Conservation (phyloP, 1,140 invertebrate genomes). For the Drosophila seguyi region DNA sequence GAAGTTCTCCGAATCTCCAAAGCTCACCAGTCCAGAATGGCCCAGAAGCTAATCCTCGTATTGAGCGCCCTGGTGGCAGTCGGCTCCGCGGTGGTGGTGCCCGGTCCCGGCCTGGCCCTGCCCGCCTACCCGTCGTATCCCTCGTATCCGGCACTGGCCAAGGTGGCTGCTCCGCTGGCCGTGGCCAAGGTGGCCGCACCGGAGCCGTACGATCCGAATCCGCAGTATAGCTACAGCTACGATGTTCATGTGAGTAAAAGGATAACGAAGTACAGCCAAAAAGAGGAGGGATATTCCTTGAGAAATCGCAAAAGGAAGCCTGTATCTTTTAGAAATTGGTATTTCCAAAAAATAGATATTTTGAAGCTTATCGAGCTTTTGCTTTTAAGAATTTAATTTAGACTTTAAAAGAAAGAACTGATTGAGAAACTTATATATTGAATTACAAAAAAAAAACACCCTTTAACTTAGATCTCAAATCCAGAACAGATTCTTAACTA, state of each 20-base stretch:
- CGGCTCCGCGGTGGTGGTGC: constrained; percentile 71
- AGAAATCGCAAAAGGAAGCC: too few species aligned
- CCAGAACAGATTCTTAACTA: not conserved
- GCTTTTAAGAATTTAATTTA: too few species aligned
- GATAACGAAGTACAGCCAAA: not conserved
- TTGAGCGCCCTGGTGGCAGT: constrained; percentile 73
- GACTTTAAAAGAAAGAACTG: too few species aligned
- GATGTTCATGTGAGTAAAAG: constrained; percentile 86
- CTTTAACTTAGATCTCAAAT: not conserved
- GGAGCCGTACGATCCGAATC: constrained; percentile 87
- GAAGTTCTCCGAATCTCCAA: constrained; percentile 15
- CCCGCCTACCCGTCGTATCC: constrained; percentile 56
- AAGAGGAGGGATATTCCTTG: too few species aligned
- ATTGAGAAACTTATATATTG: too few species aligned
- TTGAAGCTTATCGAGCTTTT: too few species aligned
- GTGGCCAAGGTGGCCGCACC: constrained; percentile 85
- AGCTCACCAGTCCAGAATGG: constrained; percentile 54
- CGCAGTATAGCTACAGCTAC: constrained; percentile 87
- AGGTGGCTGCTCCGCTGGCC: constrained; percentile 63
- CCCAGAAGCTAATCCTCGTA: constrained; percentile 73
- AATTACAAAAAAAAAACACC: not conserved
- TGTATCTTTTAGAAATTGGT: too few species aligned
- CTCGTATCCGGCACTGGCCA: constrained; percentile 62
- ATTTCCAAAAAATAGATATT: too few species aligned
- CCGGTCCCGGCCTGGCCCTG: constrained; percentile 63